Evolutionary conservation across 2,797 vertebrate genomes (phyloP).

Genomic region (Helarctos malayanus): DNA sequence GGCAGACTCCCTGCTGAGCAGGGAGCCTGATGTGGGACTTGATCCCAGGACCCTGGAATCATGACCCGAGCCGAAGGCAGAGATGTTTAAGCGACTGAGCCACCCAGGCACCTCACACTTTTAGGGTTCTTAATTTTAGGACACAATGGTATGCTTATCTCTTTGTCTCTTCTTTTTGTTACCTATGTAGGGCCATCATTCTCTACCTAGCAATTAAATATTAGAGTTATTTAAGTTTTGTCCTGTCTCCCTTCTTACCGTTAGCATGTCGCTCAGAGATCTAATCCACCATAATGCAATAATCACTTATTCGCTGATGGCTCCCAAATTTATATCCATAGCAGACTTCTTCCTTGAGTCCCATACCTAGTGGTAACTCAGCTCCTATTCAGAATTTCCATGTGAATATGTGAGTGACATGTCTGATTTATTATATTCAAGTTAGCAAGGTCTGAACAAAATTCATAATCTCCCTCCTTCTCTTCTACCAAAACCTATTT

Average conservation of each 20-base stretch:
- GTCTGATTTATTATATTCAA: background rate
- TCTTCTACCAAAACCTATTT: background rate
- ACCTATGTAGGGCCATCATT: background rate
- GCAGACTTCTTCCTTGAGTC: background rate
- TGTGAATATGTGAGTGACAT: background rate
- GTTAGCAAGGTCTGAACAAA: background rate
- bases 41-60: no score
- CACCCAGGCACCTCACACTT: background rate
- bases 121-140: background rate
- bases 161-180: background rate
- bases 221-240: background rate
- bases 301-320: background rate
- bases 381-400: background rate
- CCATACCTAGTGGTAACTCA: background rate
- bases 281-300: background rate
- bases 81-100: no score
- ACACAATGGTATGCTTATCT: background rate
- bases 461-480: background rate
- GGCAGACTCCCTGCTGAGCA: no score
- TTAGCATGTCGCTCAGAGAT: background rate
- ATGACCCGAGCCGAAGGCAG: no score
- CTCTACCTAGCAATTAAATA: background rate
- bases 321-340: background rate
- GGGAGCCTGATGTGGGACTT: no score
- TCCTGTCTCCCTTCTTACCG: background rate